Conservation (phyloP, 2,888 invertebrate genomes). For the Megalurothrips usitatus region DNA sequence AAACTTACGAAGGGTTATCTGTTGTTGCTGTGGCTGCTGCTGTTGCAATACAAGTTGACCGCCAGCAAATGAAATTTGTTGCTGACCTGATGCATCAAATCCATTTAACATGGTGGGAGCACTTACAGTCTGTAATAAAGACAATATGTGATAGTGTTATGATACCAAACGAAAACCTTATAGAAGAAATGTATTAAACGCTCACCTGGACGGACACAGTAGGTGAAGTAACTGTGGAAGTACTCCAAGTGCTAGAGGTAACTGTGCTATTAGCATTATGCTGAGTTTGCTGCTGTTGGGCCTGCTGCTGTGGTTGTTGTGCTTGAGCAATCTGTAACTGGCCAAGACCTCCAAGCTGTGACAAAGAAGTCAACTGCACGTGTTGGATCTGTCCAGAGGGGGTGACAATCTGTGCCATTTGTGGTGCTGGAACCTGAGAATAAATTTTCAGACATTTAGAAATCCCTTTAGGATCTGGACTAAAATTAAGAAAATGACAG, state of each 20-base stretch:
- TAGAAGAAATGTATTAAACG: neutral
- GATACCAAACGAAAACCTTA: neutral
- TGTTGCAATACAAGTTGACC: neutral
- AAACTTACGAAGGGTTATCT: constrained; percentile 35
- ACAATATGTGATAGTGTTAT: neutral
- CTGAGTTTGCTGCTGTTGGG: constrained; percentile 39
- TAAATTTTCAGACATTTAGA: neutral
- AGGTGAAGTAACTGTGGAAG: constrained; percentile 45
- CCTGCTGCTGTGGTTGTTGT: constrained; percentile 40
- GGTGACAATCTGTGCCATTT: constrained; percentile 78
- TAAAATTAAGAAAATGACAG: neutral
- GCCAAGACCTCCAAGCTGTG: constrained; percentile 41
- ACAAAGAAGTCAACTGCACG: constrained; percentile 71
- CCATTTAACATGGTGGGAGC: neutral
- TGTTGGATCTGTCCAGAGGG: constrained; percentile 86
- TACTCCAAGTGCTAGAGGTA: constrained; percentile 35
- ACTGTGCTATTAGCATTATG: constrained; percentile 25
- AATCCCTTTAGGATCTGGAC: neutral
- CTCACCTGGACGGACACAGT: constrained; percentile 45
- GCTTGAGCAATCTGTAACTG: constrained; percentile 41
- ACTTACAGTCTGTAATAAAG: neutral
- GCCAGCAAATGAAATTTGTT: constrained; percentile 6
- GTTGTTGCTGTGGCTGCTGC: constrained; percentile 32
- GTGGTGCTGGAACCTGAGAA: constrained; percentile 57
- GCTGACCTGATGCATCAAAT: neutral